These are phyloP conservation scores for Urocolius indicus DNA, from an alignment of 2,113 vertebrate genomes.

Conservation along the genomic window DNA sequence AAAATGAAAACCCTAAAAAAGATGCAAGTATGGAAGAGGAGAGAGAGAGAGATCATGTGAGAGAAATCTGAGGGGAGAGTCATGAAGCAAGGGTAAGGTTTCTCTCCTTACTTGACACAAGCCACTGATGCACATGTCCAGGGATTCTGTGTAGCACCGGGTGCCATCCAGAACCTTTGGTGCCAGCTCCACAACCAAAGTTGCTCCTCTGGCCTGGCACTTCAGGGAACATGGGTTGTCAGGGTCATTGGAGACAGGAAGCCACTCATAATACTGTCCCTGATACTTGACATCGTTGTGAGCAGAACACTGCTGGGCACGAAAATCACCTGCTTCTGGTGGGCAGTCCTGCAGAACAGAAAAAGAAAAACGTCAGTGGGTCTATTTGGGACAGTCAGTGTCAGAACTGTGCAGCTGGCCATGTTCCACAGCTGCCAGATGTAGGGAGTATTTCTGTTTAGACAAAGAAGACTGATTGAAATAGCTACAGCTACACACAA, in stretches of 20 bases:
- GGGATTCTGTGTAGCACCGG: constrained; percentile 93
- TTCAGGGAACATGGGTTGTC: constrained; percentile 94
- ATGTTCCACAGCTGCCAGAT: neutral
- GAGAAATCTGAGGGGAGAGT: neutral
- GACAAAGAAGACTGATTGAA: neutral
- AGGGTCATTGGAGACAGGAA: constrained; percentile 90
- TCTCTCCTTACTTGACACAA: constrained; percentile 88
- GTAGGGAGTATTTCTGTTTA: neutral
- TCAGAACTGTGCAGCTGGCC: neutral
- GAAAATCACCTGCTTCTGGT: constrained; percentile 91
- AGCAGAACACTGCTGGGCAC: constrained; percentile 95
- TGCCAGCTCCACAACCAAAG: constrained; percentile 89
- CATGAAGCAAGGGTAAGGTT: neutral
- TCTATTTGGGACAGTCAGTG: neutral
- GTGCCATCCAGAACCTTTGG: constrained; percentile 97
- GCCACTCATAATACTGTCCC: constrained; percentile 92
- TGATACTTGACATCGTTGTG: constrained; percentile 93
- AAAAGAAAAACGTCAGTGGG: neutral
- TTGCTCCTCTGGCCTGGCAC: constrained; percentile 85
- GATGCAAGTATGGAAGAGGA: neutral
- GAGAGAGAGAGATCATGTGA: neutral
- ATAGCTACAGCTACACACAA: neutral
- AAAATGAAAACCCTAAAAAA: neutral
- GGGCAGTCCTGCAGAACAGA: constrained; percentile 87
- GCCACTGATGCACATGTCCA: constrained; percentile 98